Evolutionary conservation across 2,888 invertebrate genomes (phyloP), one percentile per base, ranked within the genome.

Genomic region (Shargacucullia verbasci): DNA sequence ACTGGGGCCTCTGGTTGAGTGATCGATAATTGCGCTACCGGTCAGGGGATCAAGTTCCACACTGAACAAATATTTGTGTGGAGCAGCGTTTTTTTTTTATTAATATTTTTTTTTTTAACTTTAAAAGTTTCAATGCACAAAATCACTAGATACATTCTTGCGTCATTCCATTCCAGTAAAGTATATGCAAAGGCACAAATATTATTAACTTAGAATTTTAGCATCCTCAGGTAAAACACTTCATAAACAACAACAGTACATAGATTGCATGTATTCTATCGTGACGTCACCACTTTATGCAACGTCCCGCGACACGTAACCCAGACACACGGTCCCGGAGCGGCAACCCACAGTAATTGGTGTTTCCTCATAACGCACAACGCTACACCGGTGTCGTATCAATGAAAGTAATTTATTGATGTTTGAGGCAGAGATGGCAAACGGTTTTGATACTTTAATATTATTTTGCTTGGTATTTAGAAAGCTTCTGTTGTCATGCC

Each of bases 341-440:
- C 57, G 55, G 58, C 52, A 48, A 49, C 54, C 41, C 33, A 37
- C 33, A 31, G 57, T 62, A 72, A 72, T 75, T 69, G 76, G 59
- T 54, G 56, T 62, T 73, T 75, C 73, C 76, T 75, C 40, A 65
- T 73, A 75, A 73, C 76, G 76, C 73, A 68, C 38, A 75, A 58
- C 76, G 65, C 72, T 72, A 47, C 25, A 31, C 54, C 54, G 38
- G 67, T 70, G 60, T 60, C 72, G 47, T 13, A 54, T 63, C 49
- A 71, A 75, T 75, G 60, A 55, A 59, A 56, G 57, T 57, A 50
- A 73, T 57, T 12, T 29, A 29, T 54, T 45, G 46, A 53, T 39
- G 65, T 41, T 58, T 31, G 40, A 45, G 40, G 25, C 37, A 70
- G 35, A 15, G 57, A 25, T 52, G 52, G 35, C 13, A 14, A 10